Evolutionary conservation across 1,140 invertebrate species (phyloP), one percentile per base, ranked within the genome.

Genomic region (Alviniconcha marisindica): DNA sequence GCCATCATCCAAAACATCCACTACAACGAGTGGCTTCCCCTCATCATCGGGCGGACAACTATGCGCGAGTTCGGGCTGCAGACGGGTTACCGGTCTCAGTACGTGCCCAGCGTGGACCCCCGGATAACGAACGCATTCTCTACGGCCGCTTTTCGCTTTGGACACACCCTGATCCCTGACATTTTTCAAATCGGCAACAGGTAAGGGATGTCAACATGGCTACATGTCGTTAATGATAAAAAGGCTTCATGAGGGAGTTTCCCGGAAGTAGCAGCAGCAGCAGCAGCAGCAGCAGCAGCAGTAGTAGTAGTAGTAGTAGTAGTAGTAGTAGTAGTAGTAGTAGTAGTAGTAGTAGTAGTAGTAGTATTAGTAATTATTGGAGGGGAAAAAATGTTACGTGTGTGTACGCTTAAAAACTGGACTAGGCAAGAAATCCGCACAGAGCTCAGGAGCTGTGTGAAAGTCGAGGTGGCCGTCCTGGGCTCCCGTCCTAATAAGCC

Each of bases 1-100:
- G 98, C 98, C 14, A 98, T 97, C 92, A 97, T 76, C 2, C 73
- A 76, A 91, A 96, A 98, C 86, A 98, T 99, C 51, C 99, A 98
- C 1, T 99, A 97, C 88, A 94, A 95, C 56, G 95, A 98, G 84
- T 99, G 69, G 51, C 78, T 86, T 10, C 82, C 82, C 31, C 12
- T 83, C 0, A 56, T 83, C 71, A 24, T 85, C 28, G 74, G 76
- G 24, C 18, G 14, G 18, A 44, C 42, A 28, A 36, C 28, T 2
- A 36, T 56, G 28, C 18, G 12, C 3, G 38, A 73, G 44, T 60
- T 78, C 10, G 31, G 24, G 15, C 63, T 81, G 7, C 56, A 71
- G 60, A 54, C 74, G 15, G 81, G 54, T 18, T 10, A 28, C 14
- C 15, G 71, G 10, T 42, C 48, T 28, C 33, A 33, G 4, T 74